Conservation (phyloP, 2,113 vertebrate genomes). For the Ageneiosus marmoratus region DNA sequence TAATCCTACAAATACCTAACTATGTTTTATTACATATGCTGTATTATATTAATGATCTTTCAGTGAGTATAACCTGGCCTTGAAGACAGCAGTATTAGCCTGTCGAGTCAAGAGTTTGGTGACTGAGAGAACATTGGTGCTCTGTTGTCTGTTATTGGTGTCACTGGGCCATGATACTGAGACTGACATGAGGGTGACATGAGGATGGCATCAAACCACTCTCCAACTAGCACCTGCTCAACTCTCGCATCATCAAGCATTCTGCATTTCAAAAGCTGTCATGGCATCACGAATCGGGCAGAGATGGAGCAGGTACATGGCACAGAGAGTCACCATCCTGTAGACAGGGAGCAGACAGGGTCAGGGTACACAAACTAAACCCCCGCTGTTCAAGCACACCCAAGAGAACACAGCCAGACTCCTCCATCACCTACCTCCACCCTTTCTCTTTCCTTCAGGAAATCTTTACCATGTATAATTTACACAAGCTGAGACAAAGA, state of each 20-base stretch:
- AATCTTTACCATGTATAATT: conserved; percentile 76
- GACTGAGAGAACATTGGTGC: conserved; percentile 21
- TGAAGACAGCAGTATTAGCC: neutral
- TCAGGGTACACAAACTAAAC: conserved; percentile 46
- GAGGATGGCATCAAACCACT: conserved; percentile 39
- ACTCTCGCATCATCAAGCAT: conserved; percentile 42
- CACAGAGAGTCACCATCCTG: conserved; percentile 8
- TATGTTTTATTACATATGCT: neutral
- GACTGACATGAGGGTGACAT: conserved; percentile 14
- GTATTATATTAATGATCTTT: neutral
- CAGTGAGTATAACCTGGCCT: neutral
- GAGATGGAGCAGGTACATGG: conserved; percentile 13
- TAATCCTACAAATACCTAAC: neutral
- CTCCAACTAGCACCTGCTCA: conserved; percentile 37
- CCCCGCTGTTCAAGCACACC: conserved; percentile 40
- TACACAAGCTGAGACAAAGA: conserved; percentile 67
- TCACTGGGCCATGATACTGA: conserved; percentile 35
- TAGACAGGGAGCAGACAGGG: conserved; percentile 53
- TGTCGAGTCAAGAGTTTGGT: neutral
- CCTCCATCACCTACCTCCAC: conserved; percentile 38
- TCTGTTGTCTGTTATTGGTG: conserved; percentile 27
- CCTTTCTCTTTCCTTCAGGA: conserved; percentile 44
- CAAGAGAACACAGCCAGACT: conserved; percentile 39
- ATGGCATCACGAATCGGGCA: conserved; percentile 25
- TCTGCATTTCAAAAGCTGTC: conserved; percentile 49